Evolutionary conservation across 2,888 invertebrate genomes (phyloP), one percentile per base, ranked within the genome.

Genomic region (Aelia acuminata): DNA sequence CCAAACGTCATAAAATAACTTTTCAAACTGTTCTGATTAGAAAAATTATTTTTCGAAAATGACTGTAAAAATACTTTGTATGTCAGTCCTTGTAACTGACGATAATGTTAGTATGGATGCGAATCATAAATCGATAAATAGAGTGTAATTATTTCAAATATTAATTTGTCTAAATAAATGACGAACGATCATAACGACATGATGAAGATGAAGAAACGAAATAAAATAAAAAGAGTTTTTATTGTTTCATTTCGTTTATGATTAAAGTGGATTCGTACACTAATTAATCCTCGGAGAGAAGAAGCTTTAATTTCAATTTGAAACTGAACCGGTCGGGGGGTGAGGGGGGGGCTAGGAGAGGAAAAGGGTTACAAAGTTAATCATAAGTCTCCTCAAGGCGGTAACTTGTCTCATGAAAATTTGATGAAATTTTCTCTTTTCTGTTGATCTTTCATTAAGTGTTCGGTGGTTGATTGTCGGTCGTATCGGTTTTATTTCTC

Each of bases 381-480:
- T 70, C 63, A 70, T 31, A 35, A 57, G 26, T 57, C 57, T 57
- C 26, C 57, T 57, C 57, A 57, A 70, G 35, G 63, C 63, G 63
- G 63, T 35, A 35, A 70, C 63, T 70, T 35, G 18, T 70, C 35
- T 70, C 63, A 70, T 70, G 31, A 70, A 70, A 70, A 35, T 70
- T 70, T 70, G 63, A 70, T 70, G 63, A 35, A 70, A 70, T 70
- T 70, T 70, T 70, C 63, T 10, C 63, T 35, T 70, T 70, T 35
- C 63, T 70, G 63, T 70, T 70, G 63, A 70, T 70, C 63, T 70
- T 70, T 70, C 63, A 70, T 70, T 70, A 70, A 70, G 31, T 70
- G 63, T 70, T 70, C 35, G 63, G 31, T 18, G 31, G 31, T 70
- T 70, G 31, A 70, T 70, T 57, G 57, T 57, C 57, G 57, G 57